These are phyloP conservation scores for Acrobasis consociella DNA, from an alignment of 2,888 invertebrate species.

Conservation along the genomic window DNA sequence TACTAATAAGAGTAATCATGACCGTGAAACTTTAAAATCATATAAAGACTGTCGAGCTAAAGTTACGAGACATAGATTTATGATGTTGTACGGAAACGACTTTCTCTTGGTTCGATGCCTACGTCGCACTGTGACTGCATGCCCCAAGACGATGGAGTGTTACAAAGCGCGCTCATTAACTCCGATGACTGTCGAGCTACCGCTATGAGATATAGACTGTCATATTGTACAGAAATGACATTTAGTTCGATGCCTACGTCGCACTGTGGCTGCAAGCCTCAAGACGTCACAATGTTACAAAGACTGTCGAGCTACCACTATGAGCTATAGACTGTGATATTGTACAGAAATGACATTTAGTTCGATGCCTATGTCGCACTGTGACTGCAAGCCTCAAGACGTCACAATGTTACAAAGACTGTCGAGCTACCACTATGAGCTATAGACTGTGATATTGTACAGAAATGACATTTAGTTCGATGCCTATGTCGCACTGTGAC, in stretches of 20 bases:
- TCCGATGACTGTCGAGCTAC: constrained; percentile 45
- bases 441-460: constrained; percentile 4
- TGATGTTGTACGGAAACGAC: too few species aligned
- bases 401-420: constrained; percentile 52
- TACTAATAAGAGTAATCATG: too few species aligned
- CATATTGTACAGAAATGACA: background rate
- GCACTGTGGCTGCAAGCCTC: constrained; percentile 28
- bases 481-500: background rate
- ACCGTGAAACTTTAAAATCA: too few species aligned
- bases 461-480: background rate
- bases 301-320: constrained; percentile 43
- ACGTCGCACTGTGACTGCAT: constrained; percentile 9
- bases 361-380: background rate
- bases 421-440: constrained; percentile 37
- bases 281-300: constrained; percentile 48
- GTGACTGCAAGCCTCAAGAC: constrained; percentile 33
- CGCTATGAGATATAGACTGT: constrained; percentile 31
- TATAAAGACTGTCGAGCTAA: constrained; percentile 22
- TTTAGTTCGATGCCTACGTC: background rate
- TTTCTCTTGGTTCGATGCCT: too few species aligned
- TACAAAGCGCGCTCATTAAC: constrained; percentile 60
- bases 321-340: constrained; percentile 19
- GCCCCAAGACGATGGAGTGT: constrained; percentile 41
- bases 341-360: background rate
- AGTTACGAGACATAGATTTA: constrained; percentile 28